Evolutionary conservation across 2,113 vertebrate genomes (phyloP), one percentile per base, ranked within the genome.

Genomic region (Grallaria varia): DNA sequence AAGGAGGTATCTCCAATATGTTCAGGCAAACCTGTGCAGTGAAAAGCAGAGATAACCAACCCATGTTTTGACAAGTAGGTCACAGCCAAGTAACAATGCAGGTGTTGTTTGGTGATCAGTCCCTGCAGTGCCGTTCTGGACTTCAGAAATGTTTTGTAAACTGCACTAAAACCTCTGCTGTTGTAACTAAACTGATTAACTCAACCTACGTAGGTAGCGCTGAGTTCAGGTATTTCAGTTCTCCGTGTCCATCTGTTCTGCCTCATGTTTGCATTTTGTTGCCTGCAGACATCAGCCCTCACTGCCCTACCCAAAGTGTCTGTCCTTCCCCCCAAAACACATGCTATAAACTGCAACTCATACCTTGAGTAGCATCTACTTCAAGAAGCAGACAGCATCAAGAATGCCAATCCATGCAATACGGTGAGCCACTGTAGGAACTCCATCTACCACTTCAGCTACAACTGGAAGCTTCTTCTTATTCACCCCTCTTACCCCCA

Each of bases 401-500:
- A 49, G 45, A 44, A 56, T 5, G 14, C 28, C 3, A 17, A 30
- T 39, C 49, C 35, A 16, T 21, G 33, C 14, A 68, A 42, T 27
- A 30, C 2, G 4, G 9, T 22, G 12, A 87, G 31, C 27, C 27
- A 33, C 7, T 7, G 15, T 4, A 33, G 39, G 8, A 71, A 50
- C 47, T 55, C 23, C 33, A 15, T 12, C 37, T 18, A 18, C 15
- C 4, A 8, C 8, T 27, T 27, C 68, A 44, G 8, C 13, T 28
- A n/a, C 23, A 82, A 10, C 19, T 67, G n/a, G 18, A 72, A 68
- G 21, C 5, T 64, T 21, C 20, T 73, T 53, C 58, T 79, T 56
- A 23, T 8, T 4, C 30, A 42, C 33, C 24, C 55, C 20, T 45
- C 25, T 71, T 10, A 10, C 9, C 31, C 0, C 0, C 4, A 1